Percentiles rank a stretch among this genome's conserved stretches.
phyloP scores from a whole-genome alignment of 2,797 vertebrate species.

The Pangasius djambal region DNA sequence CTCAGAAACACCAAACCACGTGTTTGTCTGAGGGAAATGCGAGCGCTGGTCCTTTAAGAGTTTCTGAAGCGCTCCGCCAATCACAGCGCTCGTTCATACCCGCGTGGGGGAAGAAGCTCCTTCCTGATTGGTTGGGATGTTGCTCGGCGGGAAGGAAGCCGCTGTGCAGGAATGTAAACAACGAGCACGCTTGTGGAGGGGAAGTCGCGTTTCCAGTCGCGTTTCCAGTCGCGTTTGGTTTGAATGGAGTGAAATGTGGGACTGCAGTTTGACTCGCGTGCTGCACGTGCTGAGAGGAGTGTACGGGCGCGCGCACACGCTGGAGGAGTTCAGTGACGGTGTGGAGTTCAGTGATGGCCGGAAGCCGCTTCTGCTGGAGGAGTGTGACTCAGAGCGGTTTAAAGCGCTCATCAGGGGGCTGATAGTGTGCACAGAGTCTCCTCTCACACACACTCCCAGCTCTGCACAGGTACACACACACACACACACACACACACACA shows the following conservation, averaged over 20 bases:
- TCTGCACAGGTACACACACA: conserved; percentile 65
- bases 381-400: conserved; percentile 65
- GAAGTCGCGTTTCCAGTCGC: too few species aligned
- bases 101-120: not conserved
- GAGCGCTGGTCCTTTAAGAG: not conserved
- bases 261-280: conserved; percentile 49
- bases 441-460: conserved; percentile 67
- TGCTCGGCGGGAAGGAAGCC: not conserved
- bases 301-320: conserved; percentile 63
- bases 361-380: conserved; percentile 57
- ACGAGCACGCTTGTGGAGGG: not conserved
- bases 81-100: not conserved
- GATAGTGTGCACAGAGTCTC: conserved; percentile 69
- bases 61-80: not conserved
- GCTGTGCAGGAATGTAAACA: not conserved
- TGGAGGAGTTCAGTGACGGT: conserved; percentile 67
- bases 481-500: not conserved
- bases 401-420: conserved; percentile 61
- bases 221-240: not conserved
- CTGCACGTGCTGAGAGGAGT: conserved; percentile 64
- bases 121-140: not conserved
- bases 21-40: not conserved
- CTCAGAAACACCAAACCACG: too few species aligned
- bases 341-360: conserved; percentile 68
- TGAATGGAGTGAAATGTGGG: conserved; percentile 54